phyloP scores from a whole-genome alignment of 2,888 invertebrate genomes.

The Sphinx pinastri region DNA sequence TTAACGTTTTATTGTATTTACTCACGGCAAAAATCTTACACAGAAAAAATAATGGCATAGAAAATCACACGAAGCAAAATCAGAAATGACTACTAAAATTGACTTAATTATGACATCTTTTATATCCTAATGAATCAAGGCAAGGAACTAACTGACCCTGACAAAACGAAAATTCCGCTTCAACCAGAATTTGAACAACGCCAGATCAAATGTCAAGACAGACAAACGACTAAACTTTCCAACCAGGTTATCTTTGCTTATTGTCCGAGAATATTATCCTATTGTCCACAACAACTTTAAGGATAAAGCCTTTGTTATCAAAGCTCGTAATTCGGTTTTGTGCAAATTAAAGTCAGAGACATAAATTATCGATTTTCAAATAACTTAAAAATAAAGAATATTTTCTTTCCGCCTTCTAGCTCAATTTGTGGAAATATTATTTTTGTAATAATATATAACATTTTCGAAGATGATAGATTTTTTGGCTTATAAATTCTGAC shows the following conservation, averaged over 20 bases:
- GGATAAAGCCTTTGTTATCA: constrained; percentile 2
- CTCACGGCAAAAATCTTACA: too few species aligned
- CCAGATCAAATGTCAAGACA: neutral
- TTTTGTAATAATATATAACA: too few species aligned
- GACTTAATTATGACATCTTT: too few species aligned
- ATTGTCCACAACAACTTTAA: constrained; percentile 7
- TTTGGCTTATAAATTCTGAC: too few species aligned
- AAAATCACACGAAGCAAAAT: too few species aligned
- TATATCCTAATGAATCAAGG: too few species aligned
- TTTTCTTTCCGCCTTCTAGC: neutral
- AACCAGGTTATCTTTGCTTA: constrained; percentile 11
- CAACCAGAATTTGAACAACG: neutral
- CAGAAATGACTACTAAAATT: too few species aligned
- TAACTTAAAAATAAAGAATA: neutral
- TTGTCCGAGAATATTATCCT: neutral
- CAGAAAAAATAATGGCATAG: too few species aligned
- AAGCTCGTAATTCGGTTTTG: neutral
- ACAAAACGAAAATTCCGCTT: neutral
- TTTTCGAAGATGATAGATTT: too few species aligned
- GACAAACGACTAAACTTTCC: constrained; percentile 6
- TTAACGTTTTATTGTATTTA: too few species aligned
- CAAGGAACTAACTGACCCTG: neutral
- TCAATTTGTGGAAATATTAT: too few species aligned
- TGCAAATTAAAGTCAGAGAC: neutral
- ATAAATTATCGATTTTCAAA: too few species aligned